Evolutionary conservation across 1,140 invertebrate species (phyloP).

Genomic region (Melipona quadrifasciata): DNA sequence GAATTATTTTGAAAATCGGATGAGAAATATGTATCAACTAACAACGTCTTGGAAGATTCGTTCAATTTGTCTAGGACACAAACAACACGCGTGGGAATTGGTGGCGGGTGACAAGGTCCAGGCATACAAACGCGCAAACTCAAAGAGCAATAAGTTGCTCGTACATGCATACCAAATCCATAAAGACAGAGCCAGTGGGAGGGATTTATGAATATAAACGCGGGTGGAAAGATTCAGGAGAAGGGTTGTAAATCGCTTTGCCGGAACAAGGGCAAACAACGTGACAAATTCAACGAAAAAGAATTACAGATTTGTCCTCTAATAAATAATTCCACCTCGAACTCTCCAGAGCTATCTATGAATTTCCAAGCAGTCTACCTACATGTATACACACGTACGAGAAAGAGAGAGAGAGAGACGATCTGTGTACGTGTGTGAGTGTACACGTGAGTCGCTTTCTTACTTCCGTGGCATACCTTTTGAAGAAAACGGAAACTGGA

Average conservation of each 20-base stretch:
- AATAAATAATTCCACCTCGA: neutral
- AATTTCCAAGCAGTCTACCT: neutral
- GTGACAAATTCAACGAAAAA: neutral
- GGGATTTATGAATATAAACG: neutral
- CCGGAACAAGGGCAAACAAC: neutral
- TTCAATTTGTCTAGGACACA: too few species aligned
- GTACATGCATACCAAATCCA: too few species aligned
- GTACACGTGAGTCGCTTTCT: neutral
- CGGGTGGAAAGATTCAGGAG: neutral
- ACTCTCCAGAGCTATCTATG: too few species aligned
- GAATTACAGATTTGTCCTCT: neutral
- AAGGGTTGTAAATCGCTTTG: neutral
- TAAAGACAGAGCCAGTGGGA: too few species aligned
- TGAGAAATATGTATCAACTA: too few species aligned
- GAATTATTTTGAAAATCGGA: too few species aligned
- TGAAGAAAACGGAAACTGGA: conserved; percentile 6
- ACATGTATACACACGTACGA: neutral
- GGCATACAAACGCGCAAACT: too few species aligned
- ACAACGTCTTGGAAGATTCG: too few species aligned
- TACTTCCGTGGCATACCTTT: conserved; percentile 4
- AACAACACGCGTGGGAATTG: neutral
- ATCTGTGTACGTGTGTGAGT: neutral
- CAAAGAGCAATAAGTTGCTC: too few species aligned
- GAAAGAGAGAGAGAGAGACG: neutral
- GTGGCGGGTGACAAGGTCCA: neutral